Conservation (phyloP, 2,888 invertebrate species). For the Clanis bilineata region DNA sequence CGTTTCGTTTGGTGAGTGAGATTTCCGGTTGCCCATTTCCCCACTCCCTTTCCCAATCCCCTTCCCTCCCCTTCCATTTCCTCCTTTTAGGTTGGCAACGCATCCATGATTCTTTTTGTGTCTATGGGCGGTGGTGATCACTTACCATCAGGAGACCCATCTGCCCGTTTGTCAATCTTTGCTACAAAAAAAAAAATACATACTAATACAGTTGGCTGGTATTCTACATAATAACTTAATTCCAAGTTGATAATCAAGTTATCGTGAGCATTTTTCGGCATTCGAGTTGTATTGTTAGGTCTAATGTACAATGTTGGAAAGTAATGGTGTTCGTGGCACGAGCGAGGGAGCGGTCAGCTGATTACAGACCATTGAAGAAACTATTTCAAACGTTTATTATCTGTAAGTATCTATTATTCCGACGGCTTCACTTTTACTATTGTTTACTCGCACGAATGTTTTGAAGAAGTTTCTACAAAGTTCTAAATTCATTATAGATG, state of each 20-base stretch:
- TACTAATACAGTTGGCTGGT: too few species aligned
- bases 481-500: too few species aligned
- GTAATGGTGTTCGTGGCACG: neutral
- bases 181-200: too few species aligned
- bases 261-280: neutral
- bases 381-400: neutral
- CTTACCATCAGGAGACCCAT: too few species aligned
- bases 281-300: neutral
- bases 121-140: too few species aligned
- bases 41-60: too few species aligned
- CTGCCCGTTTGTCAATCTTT: too few species aligned
- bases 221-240: neutral
- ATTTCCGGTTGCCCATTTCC: too few species aligned
- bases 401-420: conserved; percentile 3
- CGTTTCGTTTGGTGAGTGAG: too few species aligned
- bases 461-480: neutral
- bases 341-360: conserved; percentile 6
- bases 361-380: neutral
- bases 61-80: too few species aligned
- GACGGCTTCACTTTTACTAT: conserved; percentile 3
- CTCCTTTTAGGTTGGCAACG: too few species aligned
- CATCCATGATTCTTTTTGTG: too few species aligned
- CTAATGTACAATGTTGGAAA: neutral
- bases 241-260: neutral
- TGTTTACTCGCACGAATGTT: neutral